Base-by-base conservation (phyloP, 2,797 vertebrate genomes). In the Semotilus atromaculatus region DNA sequence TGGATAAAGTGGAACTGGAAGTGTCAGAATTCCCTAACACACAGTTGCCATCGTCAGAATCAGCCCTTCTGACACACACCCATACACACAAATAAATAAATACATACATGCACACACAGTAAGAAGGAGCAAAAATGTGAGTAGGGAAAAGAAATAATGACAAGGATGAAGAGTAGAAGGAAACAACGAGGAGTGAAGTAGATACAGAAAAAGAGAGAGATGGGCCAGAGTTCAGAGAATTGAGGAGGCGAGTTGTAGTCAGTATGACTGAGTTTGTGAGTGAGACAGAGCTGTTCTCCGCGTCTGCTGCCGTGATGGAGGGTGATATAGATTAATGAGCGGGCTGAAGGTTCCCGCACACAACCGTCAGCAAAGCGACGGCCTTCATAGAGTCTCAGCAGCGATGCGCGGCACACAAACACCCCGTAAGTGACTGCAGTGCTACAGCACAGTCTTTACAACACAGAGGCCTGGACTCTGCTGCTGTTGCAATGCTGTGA, bases 251-350 rank as follows among this genome's bases (percentile, higher is more conserved):
- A 62, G 76, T 66, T 76, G 58, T 67, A 45, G 60, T 83, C 81
- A 67, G 81, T 66, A 29, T 64, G 67, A 70, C 74, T 78, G 74
- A 71, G 82, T 70, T 67, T 83, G 60, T 76, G 82, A 84, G 74
- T 84, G 58, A 83, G 81, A 76, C 72, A 67, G 81, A 83, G 81
- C 81, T 67, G 81, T 76, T 83, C 36, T 76, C 73, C 3, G 26
- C n/a, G n/a, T 67, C 73, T 84, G 64, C 75, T 45, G 64, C n/a
- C 31, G 11, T 80, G 76, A 85, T 51, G 55, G 76, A 64, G 83
- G 83, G 53, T 62, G 83, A 85, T 85, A 80, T 73, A 85, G 83
- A 85, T 85, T 85, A 85, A 85, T 85, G 83, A 85, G 83, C 83
- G 4, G 81, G 29, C 55, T 62, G 70, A 74, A 43, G 55, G 81